A percentile compares a stretch with the other conserved stretches of the same genome.
phyloP scores from a whole-genome alignment of 2,113 vertebrate genomes.

The Oceanodroma tethys region DNA sequence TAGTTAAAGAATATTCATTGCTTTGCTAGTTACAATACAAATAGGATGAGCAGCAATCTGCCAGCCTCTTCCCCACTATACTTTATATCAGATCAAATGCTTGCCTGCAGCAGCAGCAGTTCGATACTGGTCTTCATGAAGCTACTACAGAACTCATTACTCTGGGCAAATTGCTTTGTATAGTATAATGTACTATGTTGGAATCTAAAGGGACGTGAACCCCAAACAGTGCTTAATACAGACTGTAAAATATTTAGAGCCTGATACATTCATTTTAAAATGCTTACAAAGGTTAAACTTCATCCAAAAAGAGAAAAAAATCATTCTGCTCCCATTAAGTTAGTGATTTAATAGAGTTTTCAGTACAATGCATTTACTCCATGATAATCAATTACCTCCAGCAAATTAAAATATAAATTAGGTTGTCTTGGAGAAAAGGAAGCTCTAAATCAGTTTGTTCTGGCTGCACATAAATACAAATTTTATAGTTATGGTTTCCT shows the following conservation, averaged over 20 bases:
- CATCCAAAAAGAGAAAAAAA: background rate
- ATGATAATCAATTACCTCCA: constrained; percentile 69
- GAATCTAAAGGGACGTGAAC: constrained; percentile 57
- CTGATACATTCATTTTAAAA: constrained; percentile 69
- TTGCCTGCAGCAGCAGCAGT: constrained; percentile 57
- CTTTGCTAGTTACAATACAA: background rate
- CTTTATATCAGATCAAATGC: constrained; percentile 39
- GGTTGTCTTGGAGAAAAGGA: constrained; percentile 35
- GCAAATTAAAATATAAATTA: constrained; percentile 75
- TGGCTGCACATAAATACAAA: constrained; percentile 31
- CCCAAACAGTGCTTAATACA: constrained; percentile 71
- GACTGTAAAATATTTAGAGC: constrained; percentile 78
- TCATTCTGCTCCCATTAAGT: constrained; percentile 42
- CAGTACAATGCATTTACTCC: constrained; percentile 65
- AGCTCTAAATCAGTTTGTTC: constrained; percentile 51
- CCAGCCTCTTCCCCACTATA: background rate
- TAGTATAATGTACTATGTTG: constrained; percentile 58
- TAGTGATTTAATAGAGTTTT: constrained; percentile 66
- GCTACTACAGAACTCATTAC: constrained; percentile 71
- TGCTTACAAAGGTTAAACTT: constrained; percentile 62
- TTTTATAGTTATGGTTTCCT: constrained; percentile 29
- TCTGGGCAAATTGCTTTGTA: constrained; percentile 75
- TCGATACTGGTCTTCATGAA: constrained; percentile 56
- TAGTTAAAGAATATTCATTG: background rate
- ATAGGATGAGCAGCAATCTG: background rate